Evolutionary conservation across 1,140 invertebrate species (phyloP).

Genomic region (Papilio dardanus): DNA sequence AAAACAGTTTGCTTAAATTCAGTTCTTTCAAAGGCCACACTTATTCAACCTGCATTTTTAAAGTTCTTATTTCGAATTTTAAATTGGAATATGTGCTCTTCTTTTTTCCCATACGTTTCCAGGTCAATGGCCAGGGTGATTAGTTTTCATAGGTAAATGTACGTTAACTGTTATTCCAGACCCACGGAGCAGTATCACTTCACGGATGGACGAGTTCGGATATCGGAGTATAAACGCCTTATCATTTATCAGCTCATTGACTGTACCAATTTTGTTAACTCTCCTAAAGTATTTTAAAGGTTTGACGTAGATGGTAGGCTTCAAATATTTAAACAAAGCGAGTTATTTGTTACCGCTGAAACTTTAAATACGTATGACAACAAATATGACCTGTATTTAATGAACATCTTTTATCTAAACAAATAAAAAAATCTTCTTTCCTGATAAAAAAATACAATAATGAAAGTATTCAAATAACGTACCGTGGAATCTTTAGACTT

Average conservation of each 20-base stretch:
- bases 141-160: background rate
- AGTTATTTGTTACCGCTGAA: conserved; percentile 5
- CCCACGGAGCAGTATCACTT: conserved; percentile 3
- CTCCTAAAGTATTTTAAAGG: conserved; percentile 38
- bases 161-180: conserved; percentile 7
- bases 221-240: conserved; percentile 52
- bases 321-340: conserved; percentile 9
- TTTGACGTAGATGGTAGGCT: conserved; percentile 20
- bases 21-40: background rate
- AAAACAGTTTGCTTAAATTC: background rate
- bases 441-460: background rate
- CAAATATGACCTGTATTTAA: background rate
- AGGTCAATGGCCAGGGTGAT: too few species aligned
- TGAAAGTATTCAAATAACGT: background rate
- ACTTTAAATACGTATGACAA: too few species aligned
- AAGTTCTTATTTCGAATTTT: background rate
- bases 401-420: background rate
- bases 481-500: background rate
- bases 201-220: conserved; percentile 20
- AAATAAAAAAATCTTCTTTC: background rate
- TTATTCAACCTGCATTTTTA: background rate
- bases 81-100: too few species aligned
- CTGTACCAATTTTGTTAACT: conserved; percentile 40
- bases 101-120: too few species aligned
- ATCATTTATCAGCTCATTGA: conserved; percentile 42